phyloP scores from a whole-genome alignment of 2,113 vertebrate species.

The Thinocorus orbignyianus region DNA sequence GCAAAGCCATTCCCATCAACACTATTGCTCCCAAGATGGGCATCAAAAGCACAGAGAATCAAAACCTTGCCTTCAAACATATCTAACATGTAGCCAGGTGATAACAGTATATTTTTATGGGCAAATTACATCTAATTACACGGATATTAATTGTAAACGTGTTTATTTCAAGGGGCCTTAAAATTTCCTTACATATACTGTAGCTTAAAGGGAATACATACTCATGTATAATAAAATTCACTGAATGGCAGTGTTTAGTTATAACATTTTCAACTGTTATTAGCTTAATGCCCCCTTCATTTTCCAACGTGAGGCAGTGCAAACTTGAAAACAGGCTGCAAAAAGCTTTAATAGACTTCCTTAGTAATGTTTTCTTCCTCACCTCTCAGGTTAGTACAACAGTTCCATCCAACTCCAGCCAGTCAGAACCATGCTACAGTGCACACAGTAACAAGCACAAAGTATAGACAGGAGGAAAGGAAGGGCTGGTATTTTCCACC shows the following conservation, averaged over 20 bases:
- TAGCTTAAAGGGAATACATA: neutral
- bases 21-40: neutral
- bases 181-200: neutral
- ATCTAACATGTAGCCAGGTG: neutral
- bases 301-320: slow-evolving; percentile 3
- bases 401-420: neutral
- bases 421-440: slow-evolving; percentile 6
- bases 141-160: neutral
- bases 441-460: neutral
- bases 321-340: neutral
- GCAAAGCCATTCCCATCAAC: neutral
- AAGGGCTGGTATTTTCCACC: neutral
- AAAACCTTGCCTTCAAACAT: neutral
- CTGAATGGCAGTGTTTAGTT: slow-evolving; percentile 1
- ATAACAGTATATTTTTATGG: neutral
- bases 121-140: neutral
- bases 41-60: neutral
- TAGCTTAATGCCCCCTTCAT: neutral
- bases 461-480: neutral
- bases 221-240: neutral
- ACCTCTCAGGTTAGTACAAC: neutral
- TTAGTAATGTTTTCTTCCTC: neutral
- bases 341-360: neutral
- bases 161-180: neutral
- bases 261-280: slow-evolving; percentile 1